Evolutionary conservation across 2,888 invertebrate genomes (phyloP).

Genomic region (Uropetala carovei): DNA sequence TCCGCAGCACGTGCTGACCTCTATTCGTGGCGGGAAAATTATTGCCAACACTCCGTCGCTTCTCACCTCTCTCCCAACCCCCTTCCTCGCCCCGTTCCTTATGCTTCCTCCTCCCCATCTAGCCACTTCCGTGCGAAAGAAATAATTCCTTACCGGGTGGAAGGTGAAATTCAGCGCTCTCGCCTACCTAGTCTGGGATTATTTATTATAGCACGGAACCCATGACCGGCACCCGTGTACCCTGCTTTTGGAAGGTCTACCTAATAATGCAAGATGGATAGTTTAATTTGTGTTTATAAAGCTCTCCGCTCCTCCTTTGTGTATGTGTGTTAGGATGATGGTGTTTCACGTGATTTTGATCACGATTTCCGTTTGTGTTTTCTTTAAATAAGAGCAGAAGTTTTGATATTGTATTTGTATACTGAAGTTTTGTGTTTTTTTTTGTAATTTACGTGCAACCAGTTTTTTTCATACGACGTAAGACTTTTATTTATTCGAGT

Average conservation of each 20-base stretch:
- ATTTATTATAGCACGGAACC: neutral
- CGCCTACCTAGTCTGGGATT: neutral
- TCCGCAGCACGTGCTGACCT: slow-evolving; percentile 51
- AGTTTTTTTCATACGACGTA: no score
- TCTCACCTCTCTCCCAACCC: no score
- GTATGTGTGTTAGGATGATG: no score
- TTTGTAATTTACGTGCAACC: no score
- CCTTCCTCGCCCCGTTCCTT: neutral
- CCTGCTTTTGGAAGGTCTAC: neutral
- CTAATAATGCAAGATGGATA: slow-evolving; percentile 5
- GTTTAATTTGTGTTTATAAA: neutral
- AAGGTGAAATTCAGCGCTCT: neutral
- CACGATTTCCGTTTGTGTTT: no score
- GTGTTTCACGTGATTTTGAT: no score
- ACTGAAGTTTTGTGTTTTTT: no score
- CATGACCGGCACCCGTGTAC: neutral
- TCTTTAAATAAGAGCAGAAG: no score
- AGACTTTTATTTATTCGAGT: no score
- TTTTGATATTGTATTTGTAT: no score
- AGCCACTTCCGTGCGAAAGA: neutral
- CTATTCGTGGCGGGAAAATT: slow-evolving; percentile 39
- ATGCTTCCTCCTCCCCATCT: neutral
- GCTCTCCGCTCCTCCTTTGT: no score
- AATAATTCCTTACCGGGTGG: neutral
- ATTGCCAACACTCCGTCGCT: neutral